These are phyloP conservation scores for Petrocephalus schoutedeni DNA, from an alignment of 2,797 vertebrate genomes.

Conservation along the genomic window DNA sequence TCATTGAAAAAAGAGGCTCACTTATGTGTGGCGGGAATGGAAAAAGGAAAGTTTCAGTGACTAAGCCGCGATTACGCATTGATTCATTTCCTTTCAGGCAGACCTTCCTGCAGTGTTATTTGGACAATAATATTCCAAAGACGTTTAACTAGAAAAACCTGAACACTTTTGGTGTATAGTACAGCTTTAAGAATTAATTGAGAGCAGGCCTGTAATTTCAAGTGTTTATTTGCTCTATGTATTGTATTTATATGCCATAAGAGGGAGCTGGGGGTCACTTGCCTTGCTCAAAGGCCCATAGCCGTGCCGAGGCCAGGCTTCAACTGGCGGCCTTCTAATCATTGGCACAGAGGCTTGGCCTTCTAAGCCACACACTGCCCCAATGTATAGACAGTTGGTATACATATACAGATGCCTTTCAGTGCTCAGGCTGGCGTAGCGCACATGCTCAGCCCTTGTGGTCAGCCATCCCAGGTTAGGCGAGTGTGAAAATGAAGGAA, in stretches of 20 bases:
- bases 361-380: too few species aligned
- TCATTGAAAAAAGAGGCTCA: background rate
- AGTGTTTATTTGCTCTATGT: background rate
- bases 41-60: background rate
- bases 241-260: background rate
- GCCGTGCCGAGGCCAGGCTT: too few species aligned
- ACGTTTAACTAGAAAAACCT: slow-evolving; percentile 55
- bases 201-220: slow-evolving; percentile 43
- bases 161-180: slow-evolving; percentile 51
- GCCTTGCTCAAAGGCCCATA: too few species aligned
- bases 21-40: background rate
- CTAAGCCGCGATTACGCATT: slow-evolving; percentile 9
- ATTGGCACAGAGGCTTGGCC: too few species aligned
- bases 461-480: background rate
- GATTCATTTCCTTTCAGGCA: slow-evolving; percentile 19
- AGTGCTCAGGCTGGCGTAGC: background rate
- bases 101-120: slow-evolving; percentile 28
- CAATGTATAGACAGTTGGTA: background rate
- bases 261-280: too few species aligned
- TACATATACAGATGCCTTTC: background rate
- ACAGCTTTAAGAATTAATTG: slow-evolving; percentile 50
- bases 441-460: background rate
- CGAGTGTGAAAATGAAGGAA: background rate
- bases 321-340: too few species aligned
- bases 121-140: slow-evolving; percentile 52